Evolutionary conservation across 2,888 invertebrate genomes (phyloP).

Genomic region (Cybosia mesomella): DNA sequence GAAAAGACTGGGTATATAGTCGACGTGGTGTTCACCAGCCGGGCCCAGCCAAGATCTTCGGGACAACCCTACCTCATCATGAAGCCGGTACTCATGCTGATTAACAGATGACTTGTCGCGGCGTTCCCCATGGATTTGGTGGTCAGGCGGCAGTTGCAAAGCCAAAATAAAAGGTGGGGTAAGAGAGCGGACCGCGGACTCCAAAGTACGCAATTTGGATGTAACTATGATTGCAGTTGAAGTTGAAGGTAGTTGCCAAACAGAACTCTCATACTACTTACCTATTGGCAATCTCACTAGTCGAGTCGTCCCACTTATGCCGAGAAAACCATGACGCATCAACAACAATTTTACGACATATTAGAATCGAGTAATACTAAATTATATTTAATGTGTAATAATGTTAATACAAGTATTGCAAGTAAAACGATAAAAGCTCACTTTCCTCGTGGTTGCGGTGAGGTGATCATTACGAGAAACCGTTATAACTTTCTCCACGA

Average conservation of each 20-base stretch:
- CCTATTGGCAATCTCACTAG: not conserved
- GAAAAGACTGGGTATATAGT: not conserved
- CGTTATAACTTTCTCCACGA: conserved; percentile 48
- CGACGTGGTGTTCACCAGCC: not conserved
- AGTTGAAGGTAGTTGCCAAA: no score
- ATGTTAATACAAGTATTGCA: conserved; percentile 24
- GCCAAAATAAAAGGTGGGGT: no score
- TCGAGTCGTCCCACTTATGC: not conserved
- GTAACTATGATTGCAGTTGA: no score
- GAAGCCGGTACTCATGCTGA: no score
- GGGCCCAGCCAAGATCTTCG: not conserved
- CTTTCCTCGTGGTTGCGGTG: conserved; percentile 51
- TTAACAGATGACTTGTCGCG: no score
- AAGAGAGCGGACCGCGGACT: no score
- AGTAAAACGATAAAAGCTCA: conserved; percentile 34
- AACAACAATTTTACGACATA: not conserved
- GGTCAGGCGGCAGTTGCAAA: no score
- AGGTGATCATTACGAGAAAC: conserved; percentile 47
- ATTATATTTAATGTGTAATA: conserved; percentile 2
- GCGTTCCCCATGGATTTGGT: no score
- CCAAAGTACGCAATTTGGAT: no score
- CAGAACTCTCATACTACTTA: no score
- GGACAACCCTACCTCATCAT: not conserved
- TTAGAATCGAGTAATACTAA: not conserved
- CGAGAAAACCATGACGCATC: not conserved